phyloP scores from a whole-genome alignment of 2,888 invertebrate genomes.

The Arctia plantaginis region DNA sequence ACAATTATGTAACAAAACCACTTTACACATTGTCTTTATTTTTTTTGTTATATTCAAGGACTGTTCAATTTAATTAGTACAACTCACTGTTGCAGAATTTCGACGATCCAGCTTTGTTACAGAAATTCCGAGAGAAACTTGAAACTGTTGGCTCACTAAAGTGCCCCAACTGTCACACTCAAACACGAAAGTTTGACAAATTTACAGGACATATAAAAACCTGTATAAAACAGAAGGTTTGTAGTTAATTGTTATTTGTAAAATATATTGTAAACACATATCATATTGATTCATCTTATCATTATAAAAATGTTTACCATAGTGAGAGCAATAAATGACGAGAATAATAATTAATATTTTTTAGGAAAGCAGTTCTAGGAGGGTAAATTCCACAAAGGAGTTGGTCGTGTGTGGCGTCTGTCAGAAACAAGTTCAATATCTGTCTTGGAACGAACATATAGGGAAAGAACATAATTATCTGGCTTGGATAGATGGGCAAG shows the following conservation, averaged over 20 bases:
- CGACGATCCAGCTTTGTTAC: constrained; percentile 49
- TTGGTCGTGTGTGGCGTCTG: constrained; percentile 43
- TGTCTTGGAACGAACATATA: constrained; percentile 59
- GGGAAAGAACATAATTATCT: constrained; percentile 58
- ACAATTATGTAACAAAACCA: not conserved
- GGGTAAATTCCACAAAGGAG: constrained; percentile 18
- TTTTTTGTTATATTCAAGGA: not conserved
- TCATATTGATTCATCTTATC: too few species aligned
- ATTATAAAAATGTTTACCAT: not conserved
- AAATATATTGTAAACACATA: too few species aligned
- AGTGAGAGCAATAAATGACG: not conserved
- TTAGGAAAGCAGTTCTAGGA: constrained; percentile 24
- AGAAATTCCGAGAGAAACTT: constrained; percentile 53
- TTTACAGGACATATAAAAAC: constrained; percentile 56
- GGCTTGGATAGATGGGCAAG: constrained; percentile 58
- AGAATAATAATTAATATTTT: not conserved
- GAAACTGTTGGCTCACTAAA: constrained; percentile 46
- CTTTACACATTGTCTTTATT: not conserved
- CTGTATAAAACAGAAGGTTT: constrained; percentile 53
- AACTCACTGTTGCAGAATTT: constrained; percentile 58
- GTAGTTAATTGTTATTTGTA: not conserved
- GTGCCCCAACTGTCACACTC: constrained; percentile 60
- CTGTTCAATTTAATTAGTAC: not conserved
- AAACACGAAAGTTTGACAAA: constrained; percentile 48
- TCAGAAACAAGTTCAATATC: constrained; percentile 31